Evolutionary conservation across 2,797 vertebrate species (phyloP), one percentile per base, ranked within the genome.

Genomic region (Balearica regulorum): DNA sequence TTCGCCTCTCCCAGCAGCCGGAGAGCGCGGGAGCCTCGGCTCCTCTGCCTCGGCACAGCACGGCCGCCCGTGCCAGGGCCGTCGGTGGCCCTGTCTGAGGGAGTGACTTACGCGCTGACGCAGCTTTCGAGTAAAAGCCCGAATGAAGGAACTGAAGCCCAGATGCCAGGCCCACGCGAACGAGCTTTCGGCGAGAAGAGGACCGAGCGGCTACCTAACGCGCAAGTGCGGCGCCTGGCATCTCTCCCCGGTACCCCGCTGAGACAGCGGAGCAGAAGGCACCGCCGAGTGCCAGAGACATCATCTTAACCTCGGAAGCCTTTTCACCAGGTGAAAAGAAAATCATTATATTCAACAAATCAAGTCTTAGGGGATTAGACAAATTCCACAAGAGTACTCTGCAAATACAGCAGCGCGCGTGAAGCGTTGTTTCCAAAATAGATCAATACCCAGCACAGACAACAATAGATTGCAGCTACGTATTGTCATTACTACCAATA

Each of bases 391-490:
- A 18, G 96, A 89, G 83, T n/a, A 24, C 70, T 44, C 85, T n/a
- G 64, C 73, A 97, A 96, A 97, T 86, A 91, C 91, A 73, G 92
- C 93, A 43, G 53, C 83, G 71, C 6, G 7, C 46, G 91, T 39
- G 75, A 96, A 89, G 90, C 18, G 28, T 37, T 90, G 94, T 85
- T 89, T 96, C 96, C 97, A 94, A 95, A 93, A 96, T 29, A 97
- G 87, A 96, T 90, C 95, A 87, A 69, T 95, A 95, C 69, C 72
- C 93, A 29, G 95, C 49, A 12, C 82, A 46, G 87, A 44, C 87
- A 94, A 94, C 97, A 94, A 97, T 85, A 77, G 92, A 48, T 28
- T 41, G 28, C 64, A 65, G 96, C 95, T 90, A 44, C 72, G 75
- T 71, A 69, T 75, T 89, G 95, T 68, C 96, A 92, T 71, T 94